Percentiles rank a stretch among this genome's conserved stretches.
Evolutionary conservation across 2,113 vertebrate species (phyloP).

Genomic region (Plecturocebus donacophilus): DNA sequence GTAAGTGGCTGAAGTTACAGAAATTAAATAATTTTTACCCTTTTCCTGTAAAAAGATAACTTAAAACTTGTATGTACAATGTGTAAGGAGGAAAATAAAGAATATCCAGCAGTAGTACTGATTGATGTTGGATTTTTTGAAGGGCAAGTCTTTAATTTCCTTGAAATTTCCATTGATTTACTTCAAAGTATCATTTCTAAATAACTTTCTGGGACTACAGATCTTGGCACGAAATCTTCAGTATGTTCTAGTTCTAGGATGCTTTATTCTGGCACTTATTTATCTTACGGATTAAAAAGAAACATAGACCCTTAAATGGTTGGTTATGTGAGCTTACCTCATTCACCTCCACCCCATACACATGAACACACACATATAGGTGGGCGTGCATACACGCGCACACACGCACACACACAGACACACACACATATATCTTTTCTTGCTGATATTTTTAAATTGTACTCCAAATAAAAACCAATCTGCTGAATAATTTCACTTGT

Average conservation of each 20-base stretch:
- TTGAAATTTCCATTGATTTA: conserved; percentile 32
- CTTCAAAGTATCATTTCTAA: conserved; percentile 22
- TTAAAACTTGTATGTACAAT: neutral
- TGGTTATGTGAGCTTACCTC: neutral
- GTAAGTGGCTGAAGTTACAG: neutral
- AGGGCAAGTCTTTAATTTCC: neutral
- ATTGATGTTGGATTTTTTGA: neutral
- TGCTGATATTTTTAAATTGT: neutral
- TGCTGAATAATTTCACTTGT: neutral
- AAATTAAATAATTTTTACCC: neutral
- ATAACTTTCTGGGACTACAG: neutral
- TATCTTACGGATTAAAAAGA: neutral
- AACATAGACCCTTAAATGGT: neutral
- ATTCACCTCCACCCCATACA: neutral
- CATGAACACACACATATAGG: neutral
- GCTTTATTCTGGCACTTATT: neutral
- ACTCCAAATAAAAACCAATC: neutral
- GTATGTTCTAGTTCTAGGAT: neutral
- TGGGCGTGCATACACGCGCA: fast-evolving
- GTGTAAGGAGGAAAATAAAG: neutral
- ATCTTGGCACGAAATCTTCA: neutral
- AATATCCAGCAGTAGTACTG: neutral
- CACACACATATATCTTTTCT: neutral
- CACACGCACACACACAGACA: neutral
- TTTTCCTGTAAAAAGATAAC: neutral